phyloP scores from a whole-genome alignment of 2,888 invertebrate species.

The Phyto melanocephala region DNA sequence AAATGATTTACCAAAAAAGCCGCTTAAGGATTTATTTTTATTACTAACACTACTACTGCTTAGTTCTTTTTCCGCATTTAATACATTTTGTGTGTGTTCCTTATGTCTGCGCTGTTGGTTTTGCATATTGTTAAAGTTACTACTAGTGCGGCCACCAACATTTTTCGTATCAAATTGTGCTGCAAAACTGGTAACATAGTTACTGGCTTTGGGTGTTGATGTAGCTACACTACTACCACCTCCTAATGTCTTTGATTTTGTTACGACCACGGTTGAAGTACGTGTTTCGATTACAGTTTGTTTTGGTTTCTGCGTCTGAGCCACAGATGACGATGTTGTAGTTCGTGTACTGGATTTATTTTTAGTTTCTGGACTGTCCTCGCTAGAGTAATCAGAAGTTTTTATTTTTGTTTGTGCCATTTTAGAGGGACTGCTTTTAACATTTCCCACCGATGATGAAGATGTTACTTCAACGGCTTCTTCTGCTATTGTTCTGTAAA shows the following conservation, averaged over 20 bases:
- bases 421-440: slow-evolving; percentile 58
- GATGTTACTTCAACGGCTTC: slow-evolving; percentile 74
- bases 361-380: slow-evolving; percentile 78
- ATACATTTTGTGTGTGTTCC: slow-evolving; percentile 74
- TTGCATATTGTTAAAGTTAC: slow-evolving; percentile 6
- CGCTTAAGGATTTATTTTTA: slow-evolving; percentile 60
- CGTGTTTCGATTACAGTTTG: slow-evolving; percentile 70
- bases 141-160: neutral
- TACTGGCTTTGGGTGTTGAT: slow-evolving; percentile 70
- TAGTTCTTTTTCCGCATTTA: slow-evolving; percentile 73
- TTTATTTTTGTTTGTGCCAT: slow-evolving; percentile 65
- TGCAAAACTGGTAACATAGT: slow-evolving; percentile 63
- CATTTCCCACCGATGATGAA: slow-evolving; percentile 53
- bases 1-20: slow-evolving; percentile 61
- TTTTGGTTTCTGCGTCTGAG: slow-evolving; percentile 59
- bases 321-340: slow-evolving; percentile 3
- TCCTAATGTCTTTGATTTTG: slow-evolving; percentile 57
- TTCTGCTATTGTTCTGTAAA: slow-evolving; percentile 76
- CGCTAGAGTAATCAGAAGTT: slow-evolving; percentile 82
- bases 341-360: slow-evolving; percentile 48
- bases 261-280: slow-evolving; percentile 64
- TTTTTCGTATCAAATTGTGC: slow-evolving; percentile 62
- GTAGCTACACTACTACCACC: slow-evolving; percentile 66
- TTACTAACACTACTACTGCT: too few relatives aligned
- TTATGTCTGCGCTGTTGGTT: slow-evolving; percentile 66